Evolutionary conservation across 2,113 vertebrate genomes (phyloP).

Genomic region (Conger conger): DNA sequence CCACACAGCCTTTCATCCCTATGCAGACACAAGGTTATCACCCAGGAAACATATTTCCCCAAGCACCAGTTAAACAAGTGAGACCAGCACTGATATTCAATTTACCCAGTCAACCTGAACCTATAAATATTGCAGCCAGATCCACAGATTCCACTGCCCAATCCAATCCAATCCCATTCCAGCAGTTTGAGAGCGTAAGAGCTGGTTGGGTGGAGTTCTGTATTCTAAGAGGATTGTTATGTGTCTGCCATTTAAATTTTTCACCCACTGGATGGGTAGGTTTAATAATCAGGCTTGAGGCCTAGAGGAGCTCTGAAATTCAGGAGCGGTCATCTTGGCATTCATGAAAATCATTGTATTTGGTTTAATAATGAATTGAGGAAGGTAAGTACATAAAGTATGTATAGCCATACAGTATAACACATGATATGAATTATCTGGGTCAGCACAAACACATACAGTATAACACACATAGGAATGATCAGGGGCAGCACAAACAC

Average conservation of each 20-base stretch:
- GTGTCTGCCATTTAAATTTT: constrained; percentile 80
- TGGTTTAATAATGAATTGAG: no score
- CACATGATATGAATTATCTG: no score
- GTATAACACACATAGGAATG: no score
- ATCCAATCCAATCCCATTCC: constrained; percentile 98
- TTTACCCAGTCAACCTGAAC: constrained; percentile 99
- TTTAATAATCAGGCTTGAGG: constrained; percentile 80
- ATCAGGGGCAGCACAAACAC: no score
- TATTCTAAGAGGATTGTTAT: constrained; percentile 95
- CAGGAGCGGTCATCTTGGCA: constrained; percentile 82
- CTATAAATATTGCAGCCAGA: constrained; percentile 99
- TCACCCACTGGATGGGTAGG: constrained; percentile 81
- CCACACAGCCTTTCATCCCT: constrained; percentile 95
- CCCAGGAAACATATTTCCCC: constrained; percentile 99
- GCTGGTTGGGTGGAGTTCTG: constrained; percentile 68
- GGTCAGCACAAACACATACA: no score
- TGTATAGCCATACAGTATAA: no score
- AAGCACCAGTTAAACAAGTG: constrained; percentile 99
- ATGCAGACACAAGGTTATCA: constrained; percentile 99
- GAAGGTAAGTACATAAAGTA: no score
- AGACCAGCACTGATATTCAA: constrained; percentile 99
- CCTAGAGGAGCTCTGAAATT: constrained; percentile 85
- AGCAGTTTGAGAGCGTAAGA: constrained; percentile 75
- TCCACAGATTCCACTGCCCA: constrained; percentile 76
- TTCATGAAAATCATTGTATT: no score